Base-by-base conservation (phyloP, 37 sponge, comb jelly and placozoan genomes). In the Mnemiopsis leidyi region DNA sequence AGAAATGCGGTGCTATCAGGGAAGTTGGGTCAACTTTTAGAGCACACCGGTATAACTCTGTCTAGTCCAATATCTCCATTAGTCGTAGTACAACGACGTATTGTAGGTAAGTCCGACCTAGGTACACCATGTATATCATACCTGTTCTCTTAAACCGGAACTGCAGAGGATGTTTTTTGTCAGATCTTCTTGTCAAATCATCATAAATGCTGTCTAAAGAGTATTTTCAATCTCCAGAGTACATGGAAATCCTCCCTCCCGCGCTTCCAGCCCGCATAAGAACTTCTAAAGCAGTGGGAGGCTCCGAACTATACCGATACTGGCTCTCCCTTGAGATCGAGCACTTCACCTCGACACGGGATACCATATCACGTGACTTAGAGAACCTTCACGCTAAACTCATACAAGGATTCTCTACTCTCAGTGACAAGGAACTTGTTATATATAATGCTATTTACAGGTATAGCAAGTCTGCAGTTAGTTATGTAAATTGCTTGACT, bases 351-450 rank as follows among this genome's bases (percentile, higher is more conserved):
- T 0, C 24, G 21, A 38, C 61, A 18, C 90, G 90, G 38, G 90
- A 85, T 61, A 37, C 24, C 48, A 85, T 85, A 39, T 1, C 90
- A 85, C 90, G 61, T 85, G 90, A 85, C 90, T 37, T 85, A 29
- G 16, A 35, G 20, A 28, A 39, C 23, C 90, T 85, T 0, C 90
- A 85, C 61, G 61, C 29, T 20, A 85, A 85, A n/a, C 90, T 85
- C 0, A 40, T 85, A 1, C 90, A 85, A 61, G 90, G 90, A 20
- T 36, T 28, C 40, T n/a, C 48, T 39, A 40, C 48, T 25, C 90
- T 85, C 2, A 85, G 61, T 40, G 90, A 40, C 29, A 26, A 38
- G 40, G 90, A 85, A 1, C 48, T 38, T n/a, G 90, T n/a, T 9
- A 39, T 40, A 7, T 85, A 85, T 29, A 25, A 39, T 1, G 90